phyloP scores from a whole-genome alignment of 1,140 invertebrate species.

The Anadara kagoshimensis region DNA sequence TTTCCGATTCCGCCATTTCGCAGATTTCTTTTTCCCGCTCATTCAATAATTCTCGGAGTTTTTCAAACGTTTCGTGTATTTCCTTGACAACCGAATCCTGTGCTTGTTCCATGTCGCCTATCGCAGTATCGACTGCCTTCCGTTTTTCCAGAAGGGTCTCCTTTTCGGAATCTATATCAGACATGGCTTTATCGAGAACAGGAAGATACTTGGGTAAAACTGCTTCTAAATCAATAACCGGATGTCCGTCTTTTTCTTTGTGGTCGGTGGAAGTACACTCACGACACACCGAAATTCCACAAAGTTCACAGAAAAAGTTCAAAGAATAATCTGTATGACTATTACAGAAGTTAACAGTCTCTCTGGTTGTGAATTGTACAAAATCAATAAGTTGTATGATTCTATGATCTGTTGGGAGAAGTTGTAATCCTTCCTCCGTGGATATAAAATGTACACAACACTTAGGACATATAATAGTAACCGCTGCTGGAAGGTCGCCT shows the following conservation, averaged over 20 bases:
- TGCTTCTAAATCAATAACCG: constrained; percentile 56
- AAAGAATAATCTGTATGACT: constrained; percentile 58
- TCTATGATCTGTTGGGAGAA: constrained; percentile 59
- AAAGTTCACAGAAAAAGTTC: constrained; percentile 66
- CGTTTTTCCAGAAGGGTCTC: constrained; percentile 45
- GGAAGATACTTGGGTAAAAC: constrained; percentile 54
- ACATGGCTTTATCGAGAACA: constrained; percentile 50
- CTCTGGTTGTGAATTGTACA: constrained; percentile 53
- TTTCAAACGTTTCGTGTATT: constrained; percentile 47
- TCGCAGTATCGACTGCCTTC: constrained; percentile 39
- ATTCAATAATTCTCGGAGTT: constrained; percentile 42
- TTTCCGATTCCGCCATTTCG: constrained; percentile 44
- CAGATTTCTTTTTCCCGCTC: constrained; percentile 55
- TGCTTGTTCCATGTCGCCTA: constrained; percentile 42
- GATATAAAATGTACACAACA: constrained; percentile 54
- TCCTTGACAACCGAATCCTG: constrained; percentile 42
- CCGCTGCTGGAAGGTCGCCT: constrained; percentile 41
- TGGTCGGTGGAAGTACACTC: constrained; percentile 66
- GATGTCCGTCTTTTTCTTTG: constrained; percentile 58
- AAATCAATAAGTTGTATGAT: constrained; percentile 63
- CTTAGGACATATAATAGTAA: constrained; percentile 57
- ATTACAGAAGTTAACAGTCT: constrained; percentile 55
- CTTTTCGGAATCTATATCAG: constrained; percentile 52
- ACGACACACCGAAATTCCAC: constrained; percentile 57
- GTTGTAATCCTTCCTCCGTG: constrained; percentile 48